Evolutionary conservation across 2,888 invertebrate species (phyloP).

Genomic region (Amphiduros pacificus): DNA sequence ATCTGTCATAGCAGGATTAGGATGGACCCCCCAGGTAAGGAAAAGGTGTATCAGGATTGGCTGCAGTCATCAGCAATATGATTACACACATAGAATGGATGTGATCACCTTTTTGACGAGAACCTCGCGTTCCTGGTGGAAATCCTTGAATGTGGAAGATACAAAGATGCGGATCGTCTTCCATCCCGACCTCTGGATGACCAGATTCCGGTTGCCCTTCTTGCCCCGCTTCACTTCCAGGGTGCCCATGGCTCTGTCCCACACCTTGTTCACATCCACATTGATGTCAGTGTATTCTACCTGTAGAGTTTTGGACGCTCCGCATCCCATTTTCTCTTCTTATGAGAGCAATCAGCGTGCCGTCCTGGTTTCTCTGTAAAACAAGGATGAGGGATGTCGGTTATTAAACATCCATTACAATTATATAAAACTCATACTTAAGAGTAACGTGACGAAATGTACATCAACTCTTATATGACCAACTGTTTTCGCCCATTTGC

Average conservation of each 20-base stretch:
- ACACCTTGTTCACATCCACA: background rate
- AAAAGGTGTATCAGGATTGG: too few relatives aligned
- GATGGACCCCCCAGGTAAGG: too few relatives aligned
- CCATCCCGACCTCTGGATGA: slow-evolving; percentile 39
- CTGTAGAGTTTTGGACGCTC: slow-evolving; percentile 3
- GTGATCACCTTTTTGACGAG: slow-evolving; percentile 54
- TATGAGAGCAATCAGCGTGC: too few relatives aligned
- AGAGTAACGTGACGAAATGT: too few relatives aligned
- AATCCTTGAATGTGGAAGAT: slow-evolving; percentile 58
- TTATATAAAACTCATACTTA: too few relatives aligned
- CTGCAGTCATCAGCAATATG: too few relatives aligned
- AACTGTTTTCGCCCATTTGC: too few relatives aligned
- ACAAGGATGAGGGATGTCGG: too few relatives aligned
- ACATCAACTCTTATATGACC: too few relatives aligned
- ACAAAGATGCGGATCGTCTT: slow-evolving; percentile 53
- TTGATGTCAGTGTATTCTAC: background rate
- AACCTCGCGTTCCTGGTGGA: slow-evolving; percentile 53
- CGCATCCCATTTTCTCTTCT: slow-evolving; percentile 15
- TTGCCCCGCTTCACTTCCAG: slow-evolving; percentile 3
- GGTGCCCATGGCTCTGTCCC: background rate
- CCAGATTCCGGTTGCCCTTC: slow-evolving; percentile 13
- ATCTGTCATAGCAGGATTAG: too few relatives aligned
- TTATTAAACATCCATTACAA: too few relatives aligned
- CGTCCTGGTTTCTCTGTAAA: too few relatives aligned
- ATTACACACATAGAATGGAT: background rate